phyloP scores from a whole-genome alignment of 2,888 invertebrate genomes.

The Caprella mutica region DNA sequence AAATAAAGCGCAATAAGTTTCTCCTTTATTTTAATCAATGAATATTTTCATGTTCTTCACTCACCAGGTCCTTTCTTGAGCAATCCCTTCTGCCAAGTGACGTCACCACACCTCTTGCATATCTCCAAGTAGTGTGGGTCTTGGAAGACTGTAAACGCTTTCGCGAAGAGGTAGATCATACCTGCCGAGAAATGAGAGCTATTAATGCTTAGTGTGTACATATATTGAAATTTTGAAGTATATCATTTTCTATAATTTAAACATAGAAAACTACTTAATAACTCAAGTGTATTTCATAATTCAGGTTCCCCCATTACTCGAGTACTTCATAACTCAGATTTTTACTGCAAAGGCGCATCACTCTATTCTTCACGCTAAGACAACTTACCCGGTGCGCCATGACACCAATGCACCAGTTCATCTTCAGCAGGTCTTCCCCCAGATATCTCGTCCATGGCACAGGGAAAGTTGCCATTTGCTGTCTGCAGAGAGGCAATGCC shows the following conservation, averaged over 20 bases:
- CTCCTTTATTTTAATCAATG: no score
- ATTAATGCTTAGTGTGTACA: no score
- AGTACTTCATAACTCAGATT: no score
- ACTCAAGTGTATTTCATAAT: no score
- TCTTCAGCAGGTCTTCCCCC: slow-evolving; percentile 45
- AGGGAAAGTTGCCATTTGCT: slow-evolving; percentile 61
- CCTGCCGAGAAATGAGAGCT: slow-evolving; percentile 44
- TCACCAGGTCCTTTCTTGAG: slow-evolving; percentile 67
- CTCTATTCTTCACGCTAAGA: no score
- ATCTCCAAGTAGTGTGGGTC: slow-evolving; percentile 60
- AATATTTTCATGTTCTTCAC: not conserved
- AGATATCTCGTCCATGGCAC: slow-evolving; percentile 57
- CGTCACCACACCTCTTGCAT: slow-evolving; percentile 56
- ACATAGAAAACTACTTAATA: no score
- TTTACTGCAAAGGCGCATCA: no score
- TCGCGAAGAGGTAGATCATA: slow-evolving; percentile 65
- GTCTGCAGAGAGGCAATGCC: slow-evolving; percentile 56
- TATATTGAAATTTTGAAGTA: no score
- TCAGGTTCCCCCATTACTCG: no score
- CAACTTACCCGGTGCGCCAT: slow-evolving; percentile 62
- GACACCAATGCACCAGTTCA: slow-evolving; percentile 79
- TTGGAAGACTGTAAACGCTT: slow-evolving; percentile 61
- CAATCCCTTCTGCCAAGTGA: slow-evolving; percentile 66
- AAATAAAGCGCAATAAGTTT: no score
- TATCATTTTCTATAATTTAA: no score